Evolutionary conservation across 2,888 invertebrate species (phyloP).

Genomic region (Netelia inedita): DNA sequence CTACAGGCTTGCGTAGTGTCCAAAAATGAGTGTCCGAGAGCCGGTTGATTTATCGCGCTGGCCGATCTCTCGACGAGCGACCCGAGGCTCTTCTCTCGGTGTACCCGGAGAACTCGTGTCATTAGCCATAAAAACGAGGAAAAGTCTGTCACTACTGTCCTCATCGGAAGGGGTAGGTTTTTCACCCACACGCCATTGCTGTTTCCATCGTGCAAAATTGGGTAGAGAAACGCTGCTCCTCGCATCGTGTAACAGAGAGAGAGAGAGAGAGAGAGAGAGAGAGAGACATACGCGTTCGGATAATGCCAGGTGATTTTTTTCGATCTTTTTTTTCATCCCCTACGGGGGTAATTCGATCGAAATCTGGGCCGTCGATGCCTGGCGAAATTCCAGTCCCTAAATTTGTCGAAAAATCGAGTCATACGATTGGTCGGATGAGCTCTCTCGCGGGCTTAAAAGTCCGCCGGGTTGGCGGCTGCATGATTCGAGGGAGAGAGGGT

Average conservation of each 20-base stretch:
- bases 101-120: conserved; percentile 78
- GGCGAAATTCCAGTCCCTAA: conserved; percentile 68
- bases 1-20: conserved; percentile 38
- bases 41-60: conserved; percentile 80
- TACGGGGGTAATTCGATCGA: conserved; percentile 59
- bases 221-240: conserved; percentile 1
- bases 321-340: conserved; percentile 56
- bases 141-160: conserved; percentile 78
- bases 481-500: background rate
- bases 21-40: conserved; percentile 79
- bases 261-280: conserved; percentile 66
- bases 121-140: conserved; percentile 81
- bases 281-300: conserved; percentile 61
- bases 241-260: conserved; percentile 56
- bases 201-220: conserved; percentile 48
- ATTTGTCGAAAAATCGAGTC: conserved; percentile 84
- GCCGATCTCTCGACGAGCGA: conserved; percentile 77
- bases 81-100: conserved; percentile 72
- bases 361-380: conserved; percentile 58
- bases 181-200: conserved; percentile 28
- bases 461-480: background rate
- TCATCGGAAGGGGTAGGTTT: conserved; percentile 35
- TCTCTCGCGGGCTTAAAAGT: conserved; percentile 48
- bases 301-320: conserved; percentile 62
- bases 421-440: conserved; percentile 76